Evolutionary conservation across 2,113 vertebrate species (phyloP), one percentile per base, ranked within the genome.

Genomic region (Columbina picui): DNA sequence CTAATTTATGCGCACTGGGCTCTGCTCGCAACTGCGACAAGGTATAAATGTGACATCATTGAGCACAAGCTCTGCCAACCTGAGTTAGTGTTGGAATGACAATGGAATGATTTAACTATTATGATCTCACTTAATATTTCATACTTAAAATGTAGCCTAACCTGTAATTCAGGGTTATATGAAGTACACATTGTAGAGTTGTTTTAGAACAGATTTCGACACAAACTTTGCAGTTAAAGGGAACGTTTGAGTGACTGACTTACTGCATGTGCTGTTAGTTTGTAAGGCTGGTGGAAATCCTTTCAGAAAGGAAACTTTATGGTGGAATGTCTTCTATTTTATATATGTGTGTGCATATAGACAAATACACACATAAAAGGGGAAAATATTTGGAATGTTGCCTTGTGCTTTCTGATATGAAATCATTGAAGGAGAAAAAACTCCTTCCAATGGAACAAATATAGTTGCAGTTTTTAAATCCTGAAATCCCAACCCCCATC

Each of bases 51-150:
- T 94, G 95, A 94, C 78, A 95, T 97, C 91, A 96, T 20, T 84
- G 74, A 89, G 71, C 22, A 8, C 25, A 49, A 73, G 93, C 88
- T 93, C 87, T 95, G 78, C 93, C 93, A 97, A 47, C 91, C 89
- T 84, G 86, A 80, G 52, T 49, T 92, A 71, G 76, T 43, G 94
- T 29, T 83, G 87, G 45, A 43, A n/a, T 84, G 91, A 89, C 83
- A 96, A 55, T n/a, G 70, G 69, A 77, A 81, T 97, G 86, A 97
- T 96, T 97, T 97, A 91, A 77, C 71, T 60, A 12, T 95, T 47
- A 95, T 96, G 89, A 96, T 82, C 79, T 96, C 92, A 96, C 64
- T 96, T 96, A 77, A 87, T 89, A 70, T 77, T 96, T 96, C 78
- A 90, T 81, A 52, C n/a, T 83, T 50, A n/a, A 75, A 86, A 75